Evolutionary conservation across 2,888 invertebrate species (phyloP).

Genomic region (Caenorhabditis sp.): DNA sequence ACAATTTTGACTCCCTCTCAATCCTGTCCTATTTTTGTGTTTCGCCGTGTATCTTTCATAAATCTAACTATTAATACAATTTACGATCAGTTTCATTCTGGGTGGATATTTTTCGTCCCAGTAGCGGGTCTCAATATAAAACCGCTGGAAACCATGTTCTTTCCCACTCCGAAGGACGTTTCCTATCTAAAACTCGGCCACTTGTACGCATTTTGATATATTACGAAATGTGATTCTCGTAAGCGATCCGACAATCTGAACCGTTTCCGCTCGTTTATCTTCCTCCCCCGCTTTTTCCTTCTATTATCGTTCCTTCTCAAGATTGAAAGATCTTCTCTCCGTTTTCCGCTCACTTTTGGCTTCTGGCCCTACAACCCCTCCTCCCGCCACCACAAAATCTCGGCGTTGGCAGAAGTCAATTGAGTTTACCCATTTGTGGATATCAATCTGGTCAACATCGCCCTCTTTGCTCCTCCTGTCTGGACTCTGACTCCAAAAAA

Average conservation of each 20-base stretch:
- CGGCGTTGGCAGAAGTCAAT: background rate
- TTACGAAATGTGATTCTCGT: conserved; percentile 56
- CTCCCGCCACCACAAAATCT: background rate
- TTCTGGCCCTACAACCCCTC: too few relatives aligned
- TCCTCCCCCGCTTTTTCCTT: conserved; percentile 15
- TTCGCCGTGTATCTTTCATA: background rate
- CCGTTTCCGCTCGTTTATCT: conserved; percentile 58
- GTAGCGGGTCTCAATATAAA: conserved; percentile 12
- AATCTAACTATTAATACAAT: conserved; percentile 26
- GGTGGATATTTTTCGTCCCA: background rate
- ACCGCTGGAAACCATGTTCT: conserved; percentile 21
- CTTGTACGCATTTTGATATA: conserved; percentile 43
- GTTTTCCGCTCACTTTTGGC: too few relatives aligned
- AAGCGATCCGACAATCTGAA: conserved; percentile 46
- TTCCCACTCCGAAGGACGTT: conserved; percentile 1
- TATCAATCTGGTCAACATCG: conserved; percentile 9
- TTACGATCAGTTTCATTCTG: conserved; percentile 9
- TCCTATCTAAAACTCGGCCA: conserved; percentile 33
- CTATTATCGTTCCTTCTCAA: conserved; percentile 27
- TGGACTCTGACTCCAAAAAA: background rate
- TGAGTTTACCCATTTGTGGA: conserved; percentile 20
- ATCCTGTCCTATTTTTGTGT: conserved; percentile 6
- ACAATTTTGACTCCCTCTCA: background rate
- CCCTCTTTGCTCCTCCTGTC: background rate
- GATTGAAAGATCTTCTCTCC: background rate